A percentile compares a stretch with the other conserved stretches of the same genome.
phyloP scores from a whole-genome alignment of 2,888 invertebrate genomes.

The Luperina nickerlii region DNA sequence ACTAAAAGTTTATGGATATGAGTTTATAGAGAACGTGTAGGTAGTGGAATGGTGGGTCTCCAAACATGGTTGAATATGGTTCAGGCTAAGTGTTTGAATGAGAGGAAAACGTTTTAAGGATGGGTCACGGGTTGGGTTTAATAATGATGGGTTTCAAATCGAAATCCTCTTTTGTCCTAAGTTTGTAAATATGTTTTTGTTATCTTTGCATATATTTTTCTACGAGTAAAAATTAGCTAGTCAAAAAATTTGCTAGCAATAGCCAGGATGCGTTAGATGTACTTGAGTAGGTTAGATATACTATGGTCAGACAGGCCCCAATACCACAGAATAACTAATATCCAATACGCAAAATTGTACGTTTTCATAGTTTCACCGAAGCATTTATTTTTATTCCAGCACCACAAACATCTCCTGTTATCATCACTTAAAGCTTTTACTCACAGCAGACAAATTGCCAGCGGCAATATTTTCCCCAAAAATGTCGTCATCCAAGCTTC shows the following conservation, averaged over 20 bases:
- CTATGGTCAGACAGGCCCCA: background rate
- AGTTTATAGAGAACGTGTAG: conserved; percentile 16
- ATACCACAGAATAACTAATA: too few relatives aligned
- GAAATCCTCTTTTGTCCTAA: too few relatives aligned
- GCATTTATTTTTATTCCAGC: conserved; percentile 7
- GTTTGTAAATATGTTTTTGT: background rate
- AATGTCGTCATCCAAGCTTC: conserved; percentile 60
- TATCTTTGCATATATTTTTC: background rate
- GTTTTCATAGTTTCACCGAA: background rate
- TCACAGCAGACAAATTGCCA: conserved; percentile 34
- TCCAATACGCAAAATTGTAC: background rate
- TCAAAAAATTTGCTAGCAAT: background rate
- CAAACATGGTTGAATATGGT: background rate
- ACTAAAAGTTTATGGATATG: conserved; percentile 25
- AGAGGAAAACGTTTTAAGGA: conserved; percentile 7
- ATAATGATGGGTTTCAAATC: conserved; percentile 8
- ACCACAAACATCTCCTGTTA: conserved; percentile 12
- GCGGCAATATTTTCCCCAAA: conserved; percentile 51
- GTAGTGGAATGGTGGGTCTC: conserved; percentile 5
- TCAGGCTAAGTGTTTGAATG: background rate
- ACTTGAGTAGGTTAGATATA: background rate
- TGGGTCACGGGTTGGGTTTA: background rate
- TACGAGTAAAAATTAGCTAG: background rate
- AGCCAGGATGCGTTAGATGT: background rate
- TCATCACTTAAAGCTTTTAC: conserved; percentile 46